These are phyloP conservation scores for Asobara japonica DNA, from an alignment of 1,140 invertebrate genomes.

Conservation along the genomic window DNA sequence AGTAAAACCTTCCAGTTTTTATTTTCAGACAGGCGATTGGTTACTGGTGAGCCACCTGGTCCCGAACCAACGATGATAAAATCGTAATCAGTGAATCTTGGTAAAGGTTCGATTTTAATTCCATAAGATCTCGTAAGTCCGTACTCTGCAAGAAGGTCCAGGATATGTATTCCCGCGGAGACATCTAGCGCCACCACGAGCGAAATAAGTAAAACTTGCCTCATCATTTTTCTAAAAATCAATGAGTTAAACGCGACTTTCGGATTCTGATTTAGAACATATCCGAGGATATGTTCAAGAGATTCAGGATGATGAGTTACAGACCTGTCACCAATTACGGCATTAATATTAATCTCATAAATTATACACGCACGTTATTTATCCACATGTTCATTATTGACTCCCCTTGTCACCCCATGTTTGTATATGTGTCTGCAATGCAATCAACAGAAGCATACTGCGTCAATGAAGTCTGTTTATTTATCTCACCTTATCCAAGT, in stretches of 20 bases:
- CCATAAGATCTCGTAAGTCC: background rate
- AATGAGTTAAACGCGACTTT: no score
- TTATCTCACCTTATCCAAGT: no score
- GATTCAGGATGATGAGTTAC: background rate
- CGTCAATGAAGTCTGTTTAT: no score
- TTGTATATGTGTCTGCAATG: no score
- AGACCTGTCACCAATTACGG: no score
- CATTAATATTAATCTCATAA: no score
- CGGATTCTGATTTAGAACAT: no score
- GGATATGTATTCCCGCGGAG: background rate
- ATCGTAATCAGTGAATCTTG: background rate
- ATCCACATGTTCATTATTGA: no score
- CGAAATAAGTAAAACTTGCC: background rate
- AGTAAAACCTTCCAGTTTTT: conserved; percentile 65
- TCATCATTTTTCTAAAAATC: background rate
- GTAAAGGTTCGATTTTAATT: background rate
- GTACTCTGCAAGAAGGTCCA: background rate
- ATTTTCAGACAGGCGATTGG: conserved; percentile 69
- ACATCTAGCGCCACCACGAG: background rate
- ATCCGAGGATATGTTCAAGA: background rate
- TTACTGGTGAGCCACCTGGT: conserved; percentile 71
- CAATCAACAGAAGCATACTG: no score
- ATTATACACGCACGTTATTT: no score
- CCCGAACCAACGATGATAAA: conserved; percentile 55
- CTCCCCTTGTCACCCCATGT: no score